Conservation (phyloP, 2,888 invertebrate species). For the Athrips mouffetella region DNA sequence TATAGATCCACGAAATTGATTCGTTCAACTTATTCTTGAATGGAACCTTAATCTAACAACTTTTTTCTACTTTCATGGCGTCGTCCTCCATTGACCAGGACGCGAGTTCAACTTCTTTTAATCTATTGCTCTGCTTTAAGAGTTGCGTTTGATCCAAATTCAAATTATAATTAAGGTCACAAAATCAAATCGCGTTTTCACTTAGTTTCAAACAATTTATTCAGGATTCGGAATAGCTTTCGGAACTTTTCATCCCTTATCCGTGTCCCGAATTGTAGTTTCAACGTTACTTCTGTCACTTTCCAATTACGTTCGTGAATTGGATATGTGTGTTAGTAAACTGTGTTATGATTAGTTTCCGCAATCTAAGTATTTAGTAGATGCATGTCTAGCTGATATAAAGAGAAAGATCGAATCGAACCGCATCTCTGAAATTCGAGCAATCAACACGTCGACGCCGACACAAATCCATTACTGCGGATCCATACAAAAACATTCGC, state of each 20-base stretch:
- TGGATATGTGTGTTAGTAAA: conserved; percentile 10
- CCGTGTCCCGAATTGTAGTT: not conserved
- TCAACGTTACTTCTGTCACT: not conserved
- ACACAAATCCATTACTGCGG: conserved; percentile 57
- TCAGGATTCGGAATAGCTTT: not conserved
- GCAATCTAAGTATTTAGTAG: not conserved
- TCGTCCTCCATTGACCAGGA: not conserved
- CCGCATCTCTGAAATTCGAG: conserved; percentile 39
- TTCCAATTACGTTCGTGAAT: not conserved
- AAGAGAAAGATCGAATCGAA: conserved; percentile 32
- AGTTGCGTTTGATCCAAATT: not conserved
- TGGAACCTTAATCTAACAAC: conserved; percentile 7
- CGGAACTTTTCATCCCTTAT: conserved; percentile 1
- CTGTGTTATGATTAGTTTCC: conserved; percentile 3
- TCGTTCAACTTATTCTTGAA: conserved; percentile 28
- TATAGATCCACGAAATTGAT: conserved; percentile 46
- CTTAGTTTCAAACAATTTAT: not conserved
- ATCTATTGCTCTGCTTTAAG: not conserved
- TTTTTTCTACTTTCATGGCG: conserved; percentile 4
- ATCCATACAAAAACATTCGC: conserved; percentile 71
- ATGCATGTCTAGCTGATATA: conserved; percentile 11
- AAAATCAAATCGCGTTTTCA: conserved; percentile 8
- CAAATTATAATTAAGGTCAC: not conserved
- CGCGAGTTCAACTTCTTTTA: conserved; percentile 1
- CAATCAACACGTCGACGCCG: conserved; percentile 36